phyloP scores from a whole-genome alignment of 2,797 vertebrate species.

The Characodon lateralis region DNA sequence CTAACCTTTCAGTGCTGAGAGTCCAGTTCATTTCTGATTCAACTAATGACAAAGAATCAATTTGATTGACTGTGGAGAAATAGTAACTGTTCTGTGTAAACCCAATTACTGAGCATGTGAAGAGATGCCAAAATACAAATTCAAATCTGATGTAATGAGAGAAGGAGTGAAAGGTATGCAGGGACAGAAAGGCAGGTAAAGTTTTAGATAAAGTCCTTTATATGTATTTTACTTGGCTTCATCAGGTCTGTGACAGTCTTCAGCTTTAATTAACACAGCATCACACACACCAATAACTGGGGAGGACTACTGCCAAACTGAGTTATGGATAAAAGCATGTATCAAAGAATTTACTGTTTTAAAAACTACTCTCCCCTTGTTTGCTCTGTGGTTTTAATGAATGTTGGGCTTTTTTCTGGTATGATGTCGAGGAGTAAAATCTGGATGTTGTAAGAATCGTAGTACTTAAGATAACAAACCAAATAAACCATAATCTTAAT shows the following conservation, averaged over 20 bases:
- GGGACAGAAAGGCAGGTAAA: background rate
- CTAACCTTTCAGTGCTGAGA: too few species aligned
- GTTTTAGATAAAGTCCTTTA: slow-evolving; percentile 46
- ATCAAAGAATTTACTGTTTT: background rate
- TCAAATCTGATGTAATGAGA: background rate
- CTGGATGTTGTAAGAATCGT: background rate
- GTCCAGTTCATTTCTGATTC: too few species aligned
- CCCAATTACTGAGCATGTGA: too few species aligned
- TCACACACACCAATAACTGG: slow-evolving; percentile 40
- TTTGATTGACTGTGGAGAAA: background rate
- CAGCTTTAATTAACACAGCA: slow-evolving; percentile 29
- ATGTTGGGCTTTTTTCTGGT: slow-evolving; percentile 8
- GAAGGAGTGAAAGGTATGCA: background rate
- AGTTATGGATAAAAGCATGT: background rate
- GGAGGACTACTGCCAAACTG: slow-evolving; percentile 12
- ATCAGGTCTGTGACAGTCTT: slow-evolving; percentile 33
- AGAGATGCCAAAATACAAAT: background rate
- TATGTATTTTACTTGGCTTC: slow-evolving; percentile 49
- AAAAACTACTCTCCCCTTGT: slow-evolving; percentile 21
- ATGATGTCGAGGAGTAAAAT: slow-evolving; percentile 9
- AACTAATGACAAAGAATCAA: too few species aligned
- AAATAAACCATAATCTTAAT: slow-evolving; percentile 2
- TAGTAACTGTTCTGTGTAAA: background rate
- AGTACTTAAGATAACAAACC: background rate
- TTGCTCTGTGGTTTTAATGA: slow-evolving; percentile 8